Evolutionary conservation across 2,797 vertebrate species (phyloP).

Genomic region (Enteromius afrohamiltoni): DNA sequence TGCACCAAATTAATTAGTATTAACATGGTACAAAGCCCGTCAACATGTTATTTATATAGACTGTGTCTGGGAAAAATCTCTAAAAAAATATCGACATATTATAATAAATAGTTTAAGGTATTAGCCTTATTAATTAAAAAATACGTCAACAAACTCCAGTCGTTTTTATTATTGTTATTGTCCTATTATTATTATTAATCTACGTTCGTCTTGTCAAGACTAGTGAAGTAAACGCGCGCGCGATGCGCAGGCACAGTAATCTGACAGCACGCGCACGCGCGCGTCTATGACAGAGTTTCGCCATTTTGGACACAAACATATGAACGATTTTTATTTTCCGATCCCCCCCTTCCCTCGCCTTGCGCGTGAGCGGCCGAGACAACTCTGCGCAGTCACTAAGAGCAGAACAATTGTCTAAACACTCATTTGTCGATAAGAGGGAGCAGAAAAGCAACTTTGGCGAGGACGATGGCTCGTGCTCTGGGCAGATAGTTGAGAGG

Average conservation of each 20-base stretch:
- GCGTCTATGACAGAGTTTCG: constrained; percentile 68
- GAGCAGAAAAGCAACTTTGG: neutral
- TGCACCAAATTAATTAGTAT: neutral
- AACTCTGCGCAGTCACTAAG: constrained; percentile 55
- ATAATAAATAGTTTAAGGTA: neutral
- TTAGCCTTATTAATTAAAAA: neutral
- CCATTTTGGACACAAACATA: constrained; percentile 86
- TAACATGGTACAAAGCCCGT: neutral
- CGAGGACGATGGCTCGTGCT: constrained; percentile 26
- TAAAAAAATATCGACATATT: neutral
- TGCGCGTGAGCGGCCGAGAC: constrained; percentile 70
- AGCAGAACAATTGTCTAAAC: constrained; percentile 52
- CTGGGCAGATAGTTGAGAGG: constrained; percentile 39
- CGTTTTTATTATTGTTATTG: neutral
- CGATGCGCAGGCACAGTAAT: neutral
- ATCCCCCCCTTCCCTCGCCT: constrained; percentile 53
- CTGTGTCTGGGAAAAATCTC: neutral
- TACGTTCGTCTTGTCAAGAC: neutral
- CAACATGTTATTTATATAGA: too few relatives aligned
- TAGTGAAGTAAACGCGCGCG: neutral
- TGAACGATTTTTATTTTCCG: constrained; percentile 77
- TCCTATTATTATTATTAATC: neutral
- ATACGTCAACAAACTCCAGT: neutral
- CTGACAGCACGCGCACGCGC: constrained; percentile 69
- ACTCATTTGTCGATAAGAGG: neutral